A percentile compares a stretch with the other conserved stretches of the same genome.
phyloP scores from a whole-genome alignment of 92 coral and sea anemone genomes.

The Phenganax subtilis region DNA sequence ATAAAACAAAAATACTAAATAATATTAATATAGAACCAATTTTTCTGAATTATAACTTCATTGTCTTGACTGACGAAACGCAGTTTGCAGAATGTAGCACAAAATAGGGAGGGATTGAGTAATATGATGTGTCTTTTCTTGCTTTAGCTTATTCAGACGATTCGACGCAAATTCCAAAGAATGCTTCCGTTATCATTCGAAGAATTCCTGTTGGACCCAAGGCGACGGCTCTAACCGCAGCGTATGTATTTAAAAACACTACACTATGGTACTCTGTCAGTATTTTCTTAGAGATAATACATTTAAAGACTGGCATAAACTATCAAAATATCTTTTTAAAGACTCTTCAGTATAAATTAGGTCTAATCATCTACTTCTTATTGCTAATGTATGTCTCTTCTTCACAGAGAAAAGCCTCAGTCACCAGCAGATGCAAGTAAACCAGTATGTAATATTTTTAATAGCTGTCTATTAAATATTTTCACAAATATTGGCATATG shows the following conservation, averaged over 20 bases:
- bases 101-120: background rate
- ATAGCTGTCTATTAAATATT: background rate
- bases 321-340: no score
- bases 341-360: no score
- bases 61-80: no score
- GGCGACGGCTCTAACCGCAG: conserved; percentile 89
- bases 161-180: conserved; percentile 79
- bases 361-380: background rate
- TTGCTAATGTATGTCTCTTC: conserved; percentile 9
- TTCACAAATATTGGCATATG: background rate
- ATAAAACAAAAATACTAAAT: no score
- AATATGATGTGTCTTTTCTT: background rate
- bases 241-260: conserved; percentile 58
- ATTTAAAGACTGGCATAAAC: no score
- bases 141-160: conserved; percentile 83
- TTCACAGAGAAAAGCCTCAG: conserved; percentile 84
- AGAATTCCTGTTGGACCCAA: conserved; percentile 85
- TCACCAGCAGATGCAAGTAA: conserved; percentile 75
- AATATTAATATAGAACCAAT: no score
- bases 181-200: conserved; percentile 93
- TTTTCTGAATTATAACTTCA: no score
- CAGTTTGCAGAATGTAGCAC: no score
- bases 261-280: background rate
- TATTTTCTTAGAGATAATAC: background rate
- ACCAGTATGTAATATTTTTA: conserved; percentile 84